A percentile compares a stretch with the other conserved stretches of the same genome.
phyloP scores from a whole-genome alignment of 2,888 invertebrate genomes.

The Hololepta plana region DNA sequence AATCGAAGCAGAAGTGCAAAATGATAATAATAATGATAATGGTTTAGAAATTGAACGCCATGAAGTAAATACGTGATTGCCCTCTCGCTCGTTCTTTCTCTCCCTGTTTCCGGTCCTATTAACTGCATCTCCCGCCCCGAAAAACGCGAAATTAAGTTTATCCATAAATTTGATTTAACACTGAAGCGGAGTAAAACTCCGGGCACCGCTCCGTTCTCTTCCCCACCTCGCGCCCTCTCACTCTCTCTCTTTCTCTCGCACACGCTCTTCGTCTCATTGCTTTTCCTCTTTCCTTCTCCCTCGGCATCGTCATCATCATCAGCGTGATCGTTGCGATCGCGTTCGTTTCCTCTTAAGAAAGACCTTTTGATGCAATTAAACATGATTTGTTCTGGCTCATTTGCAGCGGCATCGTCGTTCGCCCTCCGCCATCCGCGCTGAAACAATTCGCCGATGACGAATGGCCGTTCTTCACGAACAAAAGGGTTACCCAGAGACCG shows the following conservation, averaged over 20 bases:
- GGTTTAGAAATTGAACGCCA: constrained; percentile 26
- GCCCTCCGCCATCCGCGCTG: constrained; percentile 20
- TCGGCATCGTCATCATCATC: too few relatives aligned
- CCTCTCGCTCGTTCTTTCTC: too few relatives aligned
- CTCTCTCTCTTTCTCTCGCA: too few relatives aligned
- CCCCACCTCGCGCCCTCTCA: too few relatives aligned
- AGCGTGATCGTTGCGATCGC: neutral
- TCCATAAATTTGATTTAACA: constrained; percentile 31
- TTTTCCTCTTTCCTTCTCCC: too few relatives aligned
- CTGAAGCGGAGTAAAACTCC: constrained; percentile 19
- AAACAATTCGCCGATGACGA: constrained; percentile 24
- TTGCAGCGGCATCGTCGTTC: too few relatives aligned
- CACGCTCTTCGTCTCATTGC: too few relatives aligned
- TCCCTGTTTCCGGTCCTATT: too few relatives aligned
- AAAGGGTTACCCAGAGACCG: constrained; percentile 24
- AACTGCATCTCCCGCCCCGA: too few relatives aligned
- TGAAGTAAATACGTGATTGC: too few relatives aligned
- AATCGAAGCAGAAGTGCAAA: too few relatives aligned
- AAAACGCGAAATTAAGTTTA: constrained; percentile 30
- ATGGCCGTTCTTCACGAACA: constrained; percentile 23
- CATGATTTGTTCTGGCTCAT: constrained; percentile 28
- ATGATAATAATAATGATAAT: too few relatives aligned
- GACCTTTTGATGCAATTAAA: constrained; percentile 30
- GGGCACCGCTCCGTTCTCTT: constrained; percentile 5
- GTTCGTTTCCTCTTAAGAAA: constrained; percentile 12